These are phyloP conservation scores for Byasa hedistus DNA, from an alignment of 2,888 invertebrate species.

Conservation along the genomic window DNA sequence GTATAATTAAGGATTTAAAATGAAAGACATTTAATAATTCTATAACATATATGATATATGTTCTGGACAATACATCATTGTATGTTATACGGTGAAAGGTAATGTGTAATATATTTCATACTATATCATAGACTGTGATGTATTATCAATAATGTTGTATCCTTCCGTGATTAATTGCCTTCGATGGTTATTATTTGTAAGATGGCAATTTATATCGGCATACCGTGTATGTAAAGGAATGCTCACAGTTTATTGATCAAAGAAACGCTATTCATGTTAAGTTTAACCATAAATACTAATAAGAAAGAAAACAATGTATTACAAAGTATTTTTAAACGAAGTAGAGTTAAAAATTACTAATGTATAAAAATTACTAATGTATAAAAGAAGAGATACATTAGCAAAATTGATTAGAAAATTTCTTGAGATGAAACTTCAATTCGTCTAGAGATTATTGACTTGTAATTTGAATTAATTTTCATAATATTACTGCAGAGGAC, in stretches of 20 bases:
- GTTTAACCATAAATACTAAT: too few relatives aligned
- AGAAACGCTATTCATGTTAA: not conserved
- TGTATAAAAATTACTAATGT: too few relatives aligned
- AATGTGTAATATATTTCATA: constrained; percentile 17
- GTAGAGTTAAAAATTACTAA: not conserved
- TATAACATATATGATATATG: not conserved
- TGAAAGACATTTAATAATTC: not conserved
- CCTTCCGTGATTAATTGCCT: constrained; percentile 22
- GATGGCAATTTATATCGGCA: constrained; percentile 9
- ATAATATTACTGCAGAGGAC: too few relatives aligned
- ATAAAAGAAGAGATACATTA: too few relatives aligned
- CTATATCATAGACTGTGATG: constrained; percentile 13
- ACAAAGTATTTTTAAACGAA: too few relatives aligned
- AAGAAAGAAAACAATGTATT: too few relatives aligned
- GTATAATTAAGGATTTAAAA: not conserved
- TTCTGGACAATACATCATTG: not conserved
- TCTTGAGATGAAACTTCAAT: too few relatives aligned
- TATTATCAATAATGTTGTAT: constrained; percentile 18
- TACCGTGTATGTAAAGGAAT: constrained; percentile 14
- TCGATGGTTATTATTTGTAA: constrained; percentile 7
- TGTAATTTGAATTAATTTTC: too few relatives aligned
- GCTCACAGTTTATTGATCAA: constrained; percentile 9
- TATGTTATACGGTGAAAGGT: not conserved
- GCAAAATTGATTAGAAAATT: too few relatives aligned
- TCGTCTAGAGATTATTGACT: too few relatives aligned